phyloP scores from a whole-genome alignment of 2,888 invertebrate genomes.

The Orchestes rusci region DNA sequence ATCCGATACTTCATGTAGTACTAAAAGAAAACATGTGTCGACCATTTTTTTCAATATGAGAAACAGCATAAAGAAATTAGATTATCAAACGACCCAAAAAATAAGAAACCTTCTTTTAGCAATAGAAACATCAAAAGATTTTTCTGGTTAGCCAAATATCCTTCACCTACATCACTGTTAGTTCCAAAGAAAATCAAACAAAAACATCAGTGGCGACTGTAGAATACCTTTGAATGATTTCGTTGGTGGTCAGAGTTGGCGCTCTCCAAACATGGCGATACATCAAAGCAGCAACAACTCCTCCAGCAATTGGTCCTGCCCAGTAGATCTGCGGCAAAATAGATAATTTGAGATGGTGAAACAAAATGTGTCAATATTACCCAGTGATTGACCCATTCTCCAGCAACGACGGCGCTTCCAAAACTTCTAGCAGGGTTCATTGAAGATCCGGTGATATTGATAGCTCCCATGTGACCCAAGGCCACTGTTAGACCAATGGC shows the following conservation, averaged over 20 bases:
- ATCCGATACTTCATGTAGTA: no score
- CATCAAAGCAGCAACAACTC: constrained; percentile 66
- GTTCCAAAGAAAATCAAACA: no score
- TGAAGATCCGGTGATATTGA: constrained; percentile 79
- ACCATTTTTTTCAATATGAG: no score
- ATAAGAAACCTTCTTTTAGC: no score
- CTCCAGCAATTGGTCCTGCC: constrained; percentile 81
- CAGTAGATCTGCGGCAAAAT: constrained; percentile 85
- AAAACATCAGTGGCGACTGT: constrained; percentile 55
- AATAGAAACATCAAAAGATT: no score
- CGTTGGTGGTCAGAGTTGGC: constrained; percentile 42
- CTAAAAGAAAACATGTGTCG: no score
- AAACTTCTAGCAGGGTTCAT: constrained; percentile 91
- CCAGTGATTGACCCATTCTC: constrained; percentile 75
- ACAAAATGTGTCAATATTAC: constrained; percentile 48
- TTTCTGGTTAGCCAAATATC: no score
- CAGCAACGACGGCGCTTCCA: constrained; percentile 76
- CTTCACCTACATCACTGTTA: no score
- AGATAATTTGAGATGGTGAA: neutral
- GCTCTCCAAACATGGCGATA: constrained; percentile 61
- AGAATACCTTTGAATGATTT: constrained; percentile 49
- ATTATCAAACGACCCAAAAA: no score
- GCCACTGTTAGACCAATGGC: constrained; percentile 84
- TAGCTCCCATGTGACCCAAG: constrained; percentile 69
- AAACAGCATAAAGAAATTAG: no score